These are phyloP conservation scores for Drosophila lacertosa DNA, from an alignment of 1,140 invertebrate species.

Conservation along the genomic window DNA sequence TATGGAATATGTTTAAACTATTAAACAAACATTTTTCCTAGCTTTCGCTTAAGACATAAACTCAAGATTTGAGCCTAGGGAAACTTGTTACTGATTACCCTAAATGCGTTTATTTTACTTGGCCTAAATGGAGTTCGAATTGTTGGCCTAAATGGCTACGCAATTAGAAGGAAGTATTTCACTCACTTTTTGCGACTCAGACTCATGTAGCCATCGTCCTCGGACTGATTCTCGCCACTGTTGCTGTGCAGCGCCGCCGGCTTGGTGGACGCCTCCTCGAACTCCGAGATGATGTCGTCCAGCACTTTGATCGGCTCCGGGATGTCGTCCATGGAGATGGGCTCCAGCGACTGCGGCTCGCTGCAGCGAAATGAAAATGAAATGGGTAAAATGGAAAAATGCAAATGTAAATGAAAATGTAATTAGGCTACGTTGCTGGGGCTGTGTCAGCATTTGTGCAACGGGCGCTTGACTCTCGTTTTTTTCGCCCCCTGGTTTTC, in stretches of 20 bases:
- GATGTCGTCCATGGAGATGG: constrained; percentile 77
- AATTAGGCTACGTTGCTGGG: constrained; percentile 24
- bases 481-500: not conserved
- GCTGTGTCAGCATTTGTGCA: not conserved
- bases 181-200: constrained; percentile 91
- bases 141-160: no score
- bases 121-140: no score
- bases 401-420: constrained; percentile 16
- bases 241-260: constrained; percentile 77
- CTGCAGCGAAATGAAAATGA: constrained; percentile 29
- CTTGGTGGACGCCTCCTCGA: constrained; percentile 88
- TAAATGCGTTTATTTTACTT: no score
- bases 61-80: no score
- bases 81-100: no score
- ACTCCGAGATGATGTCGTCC: constrained; percentile 94
- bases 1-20: no score
- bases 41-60: no score
- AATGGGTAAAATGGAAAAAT: no score
- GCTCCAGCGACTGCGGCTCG: constrained; percentile 59
- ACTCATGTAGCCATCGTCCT: constrained; percentile 95
- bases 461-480: no score
- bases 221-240: constrained; percentile 92
- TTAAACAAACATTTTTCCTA: no score
- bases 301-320: constrained; percentile 91
- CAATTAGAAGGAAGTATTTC: no score